Conservation (phyloP, 2,888 invertebrate species). For the Physocephala rufipes region DNA sequence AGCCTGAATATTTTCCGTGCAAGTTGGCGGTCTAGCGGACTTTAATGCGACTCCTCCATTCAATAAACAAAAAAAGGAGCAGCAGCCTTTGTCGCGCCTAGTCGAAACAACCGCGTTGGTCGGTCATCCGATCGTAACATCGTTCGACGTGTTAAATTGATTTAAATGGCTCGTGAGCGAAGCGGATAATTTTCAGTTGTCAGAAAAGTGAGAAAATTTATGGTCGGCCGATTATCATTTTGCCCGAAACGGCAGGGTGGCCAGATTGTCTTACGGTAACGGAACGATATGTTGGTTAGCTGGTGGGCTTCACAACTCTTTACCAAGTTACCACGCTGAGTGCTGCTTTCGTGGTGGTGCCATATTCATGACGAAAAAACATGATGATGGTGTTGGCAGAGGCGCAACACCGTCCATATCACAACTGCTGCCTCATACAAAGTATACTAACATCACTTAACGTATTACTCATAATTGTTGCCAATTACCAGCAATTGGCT, state of each 20-base stretch:
- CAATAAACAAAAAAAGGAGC: neutral
- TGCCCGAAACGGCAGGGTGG: conserved; percentile 32
- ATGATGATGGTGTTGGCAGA: no score
- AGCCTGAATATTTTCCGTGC: neutral
- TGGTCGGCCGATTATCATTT: conserved; percentile 58
- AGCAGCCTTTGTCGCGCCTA: neutral
- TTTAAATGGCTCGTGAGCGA: conserved; percentile 67
- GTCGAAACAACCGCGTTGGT: conserved; percentile 39
- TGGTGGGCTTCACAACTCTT: no score
- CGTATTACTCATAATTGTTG: conserved; percentile 62
- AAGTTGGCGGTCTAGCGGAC: neutral
- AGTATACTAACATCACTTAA: conserved; percentile 48
- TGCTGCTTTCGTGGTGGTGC: neutral
- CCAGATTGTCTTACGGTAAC: neutral
- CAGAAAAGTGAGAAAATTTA: conserved; percentile 63
- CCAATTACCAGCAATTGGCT: conserved; percentile 64
- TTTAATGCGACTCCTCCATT: neutral
- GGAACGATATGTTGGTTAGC: no score
- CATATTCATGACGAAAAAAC: no score
- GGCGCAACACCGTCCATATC: no score
- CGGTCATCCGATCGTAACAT: conserved; percentile 22
- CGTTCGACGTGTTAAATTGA: conserved; percentile 65
- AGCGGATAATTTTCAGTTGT: conserved; percentile 66
- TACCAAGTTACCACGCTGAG: no score
- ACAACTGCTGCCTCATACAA: conserved; percentile 49